Percentiles rank a stretch among this genome's conserved stretches.
phyloP scores from a whole-genome alignment of 1,140 invertebrate species.

The Bemisia tabaci region DNA sequence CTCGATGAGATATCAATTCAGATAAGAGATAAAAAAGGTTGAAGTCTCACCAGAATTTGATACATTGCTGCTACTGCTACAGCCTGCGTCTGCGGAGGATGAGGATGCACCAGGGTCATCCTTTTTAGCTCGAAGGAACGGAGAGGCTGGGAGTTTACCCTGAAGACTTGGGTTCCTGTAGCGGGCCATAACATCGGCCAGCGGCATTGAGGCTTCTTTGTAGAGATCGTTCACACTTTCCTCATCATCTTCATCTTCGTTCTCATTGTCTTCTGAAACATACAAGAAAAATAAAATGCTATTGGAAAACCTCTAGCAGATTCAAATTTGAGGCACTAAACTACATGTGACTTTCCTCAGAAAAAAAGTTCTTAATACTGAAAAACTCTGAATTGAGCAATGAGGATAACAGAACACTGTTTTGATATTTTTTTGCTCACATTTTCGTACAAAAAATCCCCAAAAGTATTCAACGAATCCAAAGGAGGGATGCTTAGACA shows the following conservation, averaged over 20 bases:
- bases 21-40: too few species aligned
- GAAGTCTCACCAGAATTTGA: background rate
- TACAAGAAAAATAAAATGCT: slow-evolving; percentile 1
- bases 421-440: too few species aligned
- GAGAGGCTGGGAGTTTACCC: slow-evolving; percentile 29
- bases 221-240: slow-evolving; percentile 58
- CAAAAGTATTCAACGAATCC: too few species aligned
- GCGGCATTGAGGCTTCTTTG: slow-evolving; percentile 70
- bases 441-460: too few species aligned
- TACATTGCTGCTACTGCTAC: slow-evolving; percentile 1
- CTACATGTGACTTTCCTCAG: background rate
- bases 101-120: slow-evolving; percentile 16
- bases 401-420: too few species aligned
- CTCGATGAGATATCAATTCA: too few species aligned
- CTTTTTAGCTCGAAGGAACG: slow-evolving; percentile 28
- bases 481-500: too few species aligned
- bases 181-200: slow-evolving; percentile 57
- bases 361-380: too few species aligned
- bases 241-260: slow-evolving; percentile 38
- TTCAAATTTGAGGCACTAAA: background rate
- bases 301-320: background rate
- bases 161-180: slow-evolving; percentile 30
- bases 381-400: too few species aligned
- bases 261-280: slow-evolving; percentile 26
- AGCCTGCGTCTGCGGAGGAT: slow-evolving; percentile 18